Conservation (phyloP, 2,113 vertebrate species). For the Myxocyprinus asiaticus region DNA sequence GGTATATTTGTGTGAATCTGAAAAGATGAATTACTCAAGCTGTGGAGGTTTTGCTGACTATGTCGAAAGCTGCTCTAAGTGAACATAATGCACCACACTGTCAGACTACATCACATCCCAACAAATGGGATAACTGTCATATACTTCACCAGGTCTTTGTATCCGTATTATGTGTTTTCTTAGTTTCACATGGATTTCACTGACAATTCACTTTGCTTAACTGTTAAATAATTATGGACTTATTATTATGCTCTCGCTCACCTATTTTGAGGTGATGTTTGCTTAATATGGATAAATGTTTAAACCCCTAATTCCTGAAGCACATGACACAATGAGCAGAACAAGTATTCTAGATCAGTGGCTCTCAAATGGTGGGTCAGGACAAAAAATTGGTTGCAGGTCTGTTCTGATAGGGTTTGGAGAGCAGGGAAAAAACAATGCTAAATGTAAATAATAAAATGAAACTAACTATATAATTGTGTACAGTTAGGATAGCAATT, state of each 20-base stretch:
- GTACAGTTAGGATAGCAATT: no score
- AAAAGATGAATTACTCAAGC: slow-evolving; percentile 43
- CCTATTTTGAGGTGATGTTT: not conserved
- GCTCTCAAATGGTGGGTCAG: no score
- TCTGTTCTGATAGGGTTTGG: no score
- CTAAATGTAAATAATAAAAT: no score
- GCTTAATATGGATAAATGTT: not conserved
- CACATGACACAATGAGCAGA: no score
- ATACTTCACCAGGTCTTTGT: not conserved
- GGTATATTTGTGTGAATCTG: slow-evolving; percentile 25
- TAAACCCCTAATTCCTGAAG: not conserved
- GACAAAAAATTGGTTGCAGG: no score
- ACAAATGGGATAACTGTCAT: slow-evolving; percentile 13
- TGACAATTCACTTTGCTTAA: not conserved
- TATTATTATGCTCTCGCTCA: not conserved
- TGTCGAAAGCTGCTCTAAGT: slow-evolving; percentile 26
- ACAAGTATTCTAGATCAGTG: no score
- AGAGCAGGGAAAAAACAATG: no score
- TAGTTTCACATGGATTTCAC: slow-evolving; percentile 1
- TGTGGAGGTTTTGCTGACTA: slow-evolving; percentile 36
- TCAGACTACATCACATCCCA: slow-evolving; percentile 44
- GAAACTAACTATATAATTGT: no score
- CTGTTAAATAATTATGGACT: not conserved
- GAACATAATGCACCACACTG: slow-evolving; percentile 40
- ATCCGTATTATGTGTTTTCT: not conserved